Evolutionary conservation across 2,113 vertebrate genomes (phyloP), one percentile per base, ranked within the genome.

Genomic region (Mobula birostris): DNA sequence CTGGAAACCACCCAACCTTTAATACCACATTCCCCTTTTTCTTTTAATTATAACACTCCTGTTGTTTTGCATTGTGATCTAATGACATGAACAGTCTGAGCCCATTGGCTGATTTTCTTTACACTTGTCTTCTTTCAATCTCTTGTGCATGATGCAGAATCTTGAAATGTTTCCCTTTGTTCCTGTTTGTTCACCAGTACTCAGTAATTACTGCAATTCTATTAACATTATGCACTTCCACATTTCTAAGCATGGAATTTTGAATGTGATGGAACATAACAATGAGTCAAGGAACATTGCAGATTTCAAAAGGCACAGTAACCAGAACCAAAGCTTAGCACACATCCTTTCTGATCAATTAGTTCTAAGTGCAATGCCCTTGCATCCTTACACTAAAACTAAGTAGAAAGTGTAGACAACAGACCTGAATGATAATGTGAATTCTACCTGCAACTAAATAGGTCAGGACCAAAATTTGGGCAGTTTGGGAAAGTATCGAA

Each of bases 41-140:
- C 36, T 68, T 93, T 93, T 93, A 93, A 93, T 93, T 93, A 93
- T 93, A 74, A 56, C 91, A 4, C 91, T 93, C 91, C 91, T 93
- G 91, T 74, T 36, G 70, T 56, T 74, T 74, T 56, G 40, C 68
- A 93, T 93, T 93, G 91, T 93, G 70, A 48, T 93, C 91, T 93
- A 74, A 76, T 74, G 91, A 93, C 66, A 74, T 9, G 72, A 27
- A 68, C 70, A 93, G 36, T 36, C 91, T 56, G 21, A 74, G 36
- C 68, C 15, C 9, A 76, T 93, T 93, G 91, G 91, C 27, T 76
- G 32, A 19, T 93, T 72, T 70, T 76, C 32, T 56, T 93, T 56
- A 93, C 48, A 7, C 70, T 56, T 48, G n/a, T 93, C 91, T 56
- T 70, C 91, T 92, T 36, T 72, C 68, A 36, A 92, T 92, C 32